Evolutionary conservation across 2,113 vertebrate genomes (phyloP).

Genomic region (Cichladusa arquata): DNA sequence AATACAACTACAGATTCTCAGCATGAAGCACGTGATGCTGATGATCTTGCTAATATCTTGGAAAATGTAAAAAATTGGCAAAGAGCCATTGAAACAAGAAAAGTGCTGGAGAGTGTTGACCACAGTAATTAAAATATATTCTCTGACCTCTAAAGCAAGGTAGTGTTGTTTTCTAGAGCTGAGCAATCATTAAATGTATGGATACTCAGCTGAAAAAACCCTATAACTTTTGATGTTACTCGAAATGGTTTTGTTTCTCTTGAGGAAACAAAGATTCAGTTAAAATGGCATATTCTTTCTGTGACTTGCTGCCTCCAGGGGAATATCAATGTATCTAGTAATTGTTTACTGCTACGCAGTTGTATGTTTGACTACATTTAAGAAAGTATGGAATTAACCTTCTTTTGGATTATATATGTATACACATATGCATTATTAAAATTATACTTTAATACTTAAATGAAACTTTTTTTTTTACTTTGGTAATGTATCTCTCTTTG

Average conservation of each 20-base stretch:
- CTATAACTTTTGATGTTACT: neutral
- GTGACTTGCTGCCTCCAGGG: neutral
- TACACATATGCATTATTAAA: neutral
- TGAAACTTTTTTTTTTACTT: neutral
- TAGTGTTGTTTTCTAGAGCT: neutral
- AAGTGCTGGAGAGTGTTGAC: neutral
- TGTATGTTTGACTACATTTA: neutral
- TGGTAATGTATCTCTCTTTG: neutral
- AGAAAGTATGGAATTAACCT: neutral
- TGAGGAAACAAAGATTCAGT: neutral
- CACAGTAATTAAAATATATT: neutral
- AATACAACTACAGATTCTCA: neutral
- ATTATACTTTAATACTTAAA: neutral
- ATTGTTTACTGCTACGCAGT: neutral
- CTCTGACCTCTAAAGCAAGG: neutral
- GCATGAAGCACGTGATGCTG: neutral
- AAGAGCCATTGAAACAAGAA: neutral
- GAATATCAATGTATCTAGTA: neutral
- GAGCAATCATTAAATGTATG: neutral
- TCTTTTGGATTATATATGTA: neutral
- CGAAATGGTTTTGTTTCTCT: neutral
- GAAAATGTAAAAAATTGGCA: neutral
- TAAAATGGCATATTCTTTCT: neutral
- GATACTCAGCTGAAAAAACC: neutral
- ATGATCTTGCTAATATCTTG: neutral